phyloP scores from a whole-genome alignment of 1,140 invertebrate genomes.

The Drosophila kohkoa region DNA sequence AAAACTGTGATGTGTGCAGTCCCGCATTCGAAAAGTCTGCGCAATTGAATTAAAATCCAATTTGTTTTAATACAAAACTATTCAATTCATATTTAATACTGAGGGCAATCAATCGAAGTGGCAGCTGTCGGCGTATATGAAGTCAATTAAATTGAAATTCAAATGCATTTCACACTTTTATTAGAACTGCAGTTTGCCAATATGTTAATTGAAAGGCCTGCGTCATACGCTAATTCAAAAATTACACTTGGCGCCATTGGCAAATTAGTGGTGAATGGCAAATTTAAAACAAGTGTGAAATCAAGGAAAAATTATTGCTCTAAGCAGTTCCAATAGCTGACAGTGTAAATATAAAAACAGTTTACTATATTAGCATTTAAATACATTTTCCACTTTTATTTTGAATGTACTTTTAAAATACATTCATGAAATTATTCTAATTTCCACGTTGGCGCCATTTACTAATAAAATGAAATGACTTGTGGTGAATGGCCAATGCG shows the following conservation, averaged over 20 bases:
- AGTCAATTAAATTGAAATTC: constrained; percentile 55
- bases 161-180: constrained; percentile 25
- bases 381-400: too few relatives aligned
- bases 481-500: too few relatives aligned
- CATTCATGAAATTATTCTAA: too few relatives aligned
- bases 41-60: constrained; percentile 73
- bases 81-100: constrained; percentile 59
- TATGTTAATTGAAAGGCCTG: not conserved
- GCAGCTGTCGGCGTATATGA: constrained; percentile 58
- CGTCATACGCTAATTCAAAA: constrained; percentile 10
- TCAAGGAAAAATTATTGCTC: too few relatives aligned
- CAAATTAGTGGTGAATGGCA: not conserved
- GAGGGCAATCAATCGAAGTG: constrained; percentile 44
- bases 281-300: too few relatives aligned
- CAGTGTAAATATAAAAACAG: too few relatives aligned
- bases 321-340: too few relatives aligned
- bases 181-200: not conserved
- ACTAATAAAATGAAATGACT: too few relatives aligned
- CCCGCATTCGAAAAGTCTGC: constrained; percentile 54
- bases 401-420: too few relatives aligned
- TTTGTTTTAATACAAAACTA: constrained; percentile 79
- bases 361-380: too few relatives aligned
- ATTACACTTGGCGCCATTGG: constrained; percentile 19
- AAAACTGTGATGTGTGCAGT: constrained; percentile 15
- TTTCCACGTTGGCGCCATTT: too few relatives aligned